These are phyloP conservation scores for Poeciliopsis infans DNA, from an alignment of 2,797 vertebrate genomes.

Conservation along the genomic window DNA sequence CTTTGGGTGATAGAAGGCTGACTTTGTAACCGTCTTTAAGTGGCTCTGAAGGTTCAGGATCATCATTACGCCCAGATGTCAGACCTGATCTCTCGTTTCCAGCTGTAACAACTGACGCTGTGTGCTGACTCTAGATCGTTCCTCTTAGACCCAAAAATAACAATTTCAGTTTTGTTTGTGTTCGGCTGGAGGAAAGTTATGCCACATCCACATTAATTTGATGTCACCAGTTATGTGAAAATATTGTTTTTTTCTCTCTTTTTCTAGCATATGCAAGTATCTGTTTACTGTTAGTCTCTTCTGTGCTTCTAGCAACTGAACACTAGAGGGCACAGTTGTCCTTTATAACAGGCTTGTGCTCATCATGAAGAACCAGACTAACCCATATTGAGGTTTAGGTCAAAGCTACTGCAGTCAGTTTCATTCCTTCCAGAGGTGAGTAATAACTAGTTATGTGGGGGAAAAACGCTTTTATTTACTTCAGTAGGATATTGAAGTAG, in stretches of 20 bases:
- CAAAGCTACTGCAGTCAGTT: neutral
- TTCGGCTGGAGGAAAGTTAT: no score
- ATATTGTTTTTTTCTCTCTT: neutral
- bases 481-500: neutral
- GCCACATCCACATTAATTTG: neutral
- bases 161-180: no score
- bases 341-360: neutral
- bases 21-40: no score
- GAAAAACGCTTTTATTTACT: neutral
- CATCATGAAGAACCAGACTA: neutral
- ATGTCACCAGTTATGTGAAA: neutral
- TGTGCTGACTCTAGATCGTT: no score
- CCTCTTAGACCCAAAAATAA: no score
- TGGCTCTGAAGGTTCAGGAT: no score
- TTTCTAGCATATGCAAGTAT: neutral
- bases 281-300: neutral
- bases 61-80: no score
- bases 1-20: no score
- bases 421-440: neutral
- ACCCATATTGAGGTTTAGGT: neutral
- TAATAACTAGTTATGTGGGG: neutral
- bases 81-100: no score
- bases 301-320: conserved; percentile 11
- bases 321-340: conserved; percentile 58
- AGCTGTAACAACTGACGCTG: no score